Percentiles rank a stretch among this genome's conserved stretches.
Evolutionary conservation across 2,113 vertebrate genomes (phyloP).

Genomic region (Heterocephalus glaber): DNA sequence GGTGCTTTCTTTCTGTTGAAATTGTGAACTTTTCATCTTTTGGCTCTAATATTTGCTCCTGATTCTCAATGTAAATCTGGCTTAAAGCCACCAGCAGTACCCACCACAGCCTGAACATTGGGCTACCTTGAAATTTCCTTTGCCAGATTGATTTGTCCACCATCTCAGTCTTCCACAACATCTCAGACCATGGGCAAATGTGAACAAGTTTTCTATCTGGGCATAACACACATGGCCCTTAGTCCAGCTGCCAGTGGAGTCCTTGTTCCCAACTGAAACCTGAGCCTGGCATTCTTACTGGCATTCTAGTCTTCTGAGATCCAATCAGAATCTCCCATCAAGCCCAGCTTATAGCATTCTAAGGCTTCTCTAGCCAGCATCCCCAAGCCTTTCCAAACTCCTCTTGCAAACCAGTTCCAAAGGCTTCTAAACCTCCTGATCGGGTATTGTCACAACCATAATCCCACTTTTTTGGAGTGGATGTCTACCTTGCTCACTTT

Average conservation of each 20-base stretch:
- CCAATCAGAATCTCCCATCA: neutral
- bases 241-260: neutral
- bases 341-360: neutral
- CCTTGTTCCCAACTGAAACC: neutral
- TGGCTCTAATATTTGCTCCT: neutral
- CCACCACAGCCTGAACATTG: neutral
- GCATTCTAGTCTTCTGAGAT: neutral
- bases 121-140: neutral
- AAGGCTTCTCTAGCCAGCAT: neutral
- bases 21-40: neutral
- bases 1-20: neutral
- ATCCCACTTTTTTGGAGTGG: neutral
- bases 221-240: neutral
- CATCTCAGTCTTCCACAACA: neutral
- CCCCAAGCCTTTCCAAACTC: neutral
- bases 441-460: neutral
- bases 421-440: neutral
- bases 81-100: neutral
- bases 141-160: neutral
- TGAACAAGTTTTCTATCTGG: neutral
- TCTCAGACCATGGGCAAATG: neutral
- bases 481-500: neutral
- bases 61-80: neutral
- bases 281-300: neutral
- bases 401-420: neutral